phyloP scores from a whole-genome alignment of 2,797 vertebrate genomes.

The Danio choprae region DNA sequence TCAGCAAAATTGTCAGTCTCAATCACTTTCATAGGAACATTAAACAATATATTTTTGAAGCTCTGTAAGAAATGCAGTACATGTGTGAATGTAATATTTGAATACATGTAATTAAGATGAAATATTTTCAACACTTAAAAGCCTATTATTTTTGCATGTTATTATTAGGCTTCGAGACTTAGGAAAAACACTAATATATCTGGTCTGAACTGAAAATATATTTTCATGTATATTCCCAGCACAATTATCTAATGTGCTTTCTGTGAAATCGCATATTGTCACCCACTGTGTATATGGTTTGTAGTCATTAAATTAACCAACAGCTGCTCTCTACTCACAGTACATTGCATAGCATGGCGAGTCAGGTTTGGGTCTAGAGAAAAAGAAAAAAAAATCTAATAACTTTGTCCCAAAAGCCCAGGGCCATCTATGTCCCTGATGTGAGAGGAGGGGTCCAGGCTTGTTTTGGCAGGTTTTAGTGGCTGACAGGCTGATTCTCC shows the following conservation, averaged over 20 bases:
- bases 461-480: constrained; percentile 68
- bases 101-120: not conserved
- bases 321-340: not conserved
- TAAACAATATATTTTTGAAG: not conserved
- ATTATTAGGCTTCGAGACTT: not conserved
- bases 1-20: not conserved
- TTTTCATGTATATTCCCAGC: not conserved
- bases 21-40: not conserved
- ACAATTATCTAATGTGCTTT: constrained; percentile 11
- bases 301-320: constrained; percentile 11
- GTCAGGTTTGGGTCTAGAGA: not conserved
- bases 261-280: not conserved
- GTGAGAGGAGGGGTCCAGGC: constrained; percentile 48
- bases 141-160: not conserved
- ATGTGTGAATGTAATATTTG: no score
- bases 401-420: not conserved
- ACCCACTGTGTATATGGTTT: not conserved
- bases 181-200: not conserved
- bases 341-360: not conserved
- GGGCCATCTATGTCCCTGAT: constrained; percentile 8
- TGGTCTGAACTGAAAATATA: not conserved
- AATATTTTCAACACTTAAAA: not conserved
- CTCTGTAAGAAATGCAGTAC: not conserved
- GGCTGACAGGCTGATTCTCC: constrained; percentile 67
- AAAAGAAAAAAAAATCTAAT: not conserved